A percentile compares a stretch with the other conserved stretches of the same genome.
Evolutionary conservation across 2,113 vertebrate species (phyloP).

Genomic region (Agapornis roseicollis): DNA sequence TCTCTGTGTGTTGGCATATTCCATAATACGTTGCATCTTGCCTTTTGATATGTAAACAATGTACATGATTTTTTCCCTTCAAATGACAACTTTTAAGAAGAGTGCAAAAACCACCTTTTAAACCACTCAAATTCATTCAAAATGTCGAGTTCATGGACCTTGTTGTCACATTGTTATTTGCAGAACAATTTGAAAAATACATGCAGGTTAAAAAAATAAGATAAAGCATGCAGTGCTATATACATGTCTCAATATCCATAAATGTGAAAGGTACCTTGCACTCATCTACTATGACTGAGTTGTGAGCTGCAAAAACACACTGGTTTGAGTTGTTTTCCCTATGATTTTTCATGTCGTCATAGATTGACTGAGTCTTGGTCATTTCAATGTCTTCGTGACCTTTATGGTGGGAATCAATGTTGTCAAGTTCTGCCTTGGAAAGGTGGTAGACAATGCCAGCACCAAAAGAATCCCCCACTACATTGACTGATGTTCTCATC

Average conservation of each 20-base stretch:
- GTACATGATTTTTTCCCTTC: conserved; percentile 36
- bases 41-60: conserved; percentile 66
- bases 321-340: conserved; percentile 98
- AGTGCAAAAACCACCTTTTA: conserved; percentile 7
- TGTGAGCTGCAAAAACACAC: conserved; percentile 94
- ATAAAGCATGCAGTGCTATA: conserved; percentile 82
- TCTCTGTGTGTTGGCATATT: conserved; percentile 32
- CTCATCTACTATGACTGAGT: conserved; percentile 96
- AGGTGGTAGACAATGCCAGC: conserved; percentile 97
- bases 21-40: conserved; percentile 57
- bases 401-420: conserved; percentile 85
- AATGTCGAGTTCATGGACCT: conserved; percentile 73
- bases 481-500: conserved; percentile 97
- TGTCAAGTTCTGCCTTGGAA: conserved; percentile 91
- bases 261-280: conserved; percentile 97
- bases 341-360: conserved; percentile 96
- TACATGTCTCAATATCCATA: conserved; percentile 91
- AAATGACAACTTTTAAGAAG: conserved; percentile 46
- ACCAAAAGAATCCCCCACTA: conserved; percentile 96
- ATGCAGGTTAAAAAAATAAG: conserved; percentile 72
- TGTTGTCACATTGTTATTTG: conserved; percentile 73
- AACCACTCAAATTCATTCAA: conserved; percentile 46
- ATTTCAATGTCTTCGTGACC: conserved; percentile 93
- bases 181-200: conserved; percentile 62
- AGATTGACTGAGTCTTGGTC: conserved; percentile 93